Conservation (phyloP, 2,888 invertebrate genomes). For the Drosophila monieri region DNA sequence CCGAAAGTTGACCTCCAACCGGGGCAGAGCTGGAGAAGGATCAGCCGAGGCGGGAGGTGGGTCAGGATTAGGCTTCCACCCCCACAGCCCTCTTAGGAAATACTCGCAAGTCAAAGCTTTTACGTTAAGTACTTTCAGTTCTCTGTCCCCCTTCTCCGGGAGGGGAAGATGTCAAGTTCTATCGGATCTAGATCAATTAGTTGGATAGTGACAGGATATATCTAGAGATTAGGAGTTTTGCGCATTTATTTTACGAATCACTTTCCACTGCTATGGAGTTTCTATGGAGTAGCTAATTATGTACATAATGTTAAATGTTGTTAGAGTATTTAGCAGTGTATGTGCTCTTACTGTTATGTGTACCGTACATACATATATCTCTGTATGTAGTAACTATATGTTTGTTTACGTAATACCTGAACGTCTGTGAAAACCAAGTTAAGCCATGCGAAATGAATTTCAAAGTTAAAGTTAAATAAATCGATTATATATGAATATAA, state of each 20-base stretch:
- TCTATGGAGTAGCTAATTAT: constrained; percentile 37
- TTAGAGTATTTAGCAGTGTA: constrained; percentile 32
- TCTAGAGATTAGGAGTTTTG: constrained; percentile 45
- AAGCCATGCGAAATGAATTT: constrained; percentile 52
- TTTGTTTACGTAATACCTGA: constrained; percentile 62
- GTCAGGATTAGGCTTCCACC: constrained; percentile 9
- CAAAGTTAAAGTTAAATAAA: constrained; percentile 61
- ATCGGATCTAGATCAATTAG: constrained; percentile 33
- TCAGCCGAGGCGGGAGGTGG: not conserved
- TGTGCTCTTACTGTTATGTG: constrained; percentile 27
- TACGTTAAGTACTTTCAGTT: constrained; percentile 51
- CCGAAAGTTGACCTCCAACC: constrained; percentile 57
- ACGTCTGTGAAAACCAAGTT: constrained; percentile 68
- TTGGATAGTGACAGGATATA: constrained; percentile 26
- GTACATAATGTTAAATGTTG: constrained; percentile 48
- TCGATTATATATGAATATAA: constrained; percentile 21
- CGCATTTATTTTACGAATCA: constrained; percentile 62
- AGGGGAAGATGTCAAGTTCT: constrained; percentile 28
- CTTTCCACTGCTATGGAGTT: constrained; percentile 27
- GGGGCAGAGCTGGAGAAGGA: not conserved
- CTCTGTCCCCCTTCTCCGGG: constrained; percentile 10
- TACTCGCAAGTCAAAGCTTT: constrained; percentile 71
- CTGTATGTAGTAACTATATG: constrained; percentile 44
- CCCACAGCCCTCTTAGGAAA: constrained; percentile 55
- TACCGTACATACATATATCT: constrained; percentile 24